Percentiles rank a stretch among this genome's conserved stretches.
Conservation (phyloP, 2,797 vertebrate genomes). For the Gambelia wislizenii region DNA sequence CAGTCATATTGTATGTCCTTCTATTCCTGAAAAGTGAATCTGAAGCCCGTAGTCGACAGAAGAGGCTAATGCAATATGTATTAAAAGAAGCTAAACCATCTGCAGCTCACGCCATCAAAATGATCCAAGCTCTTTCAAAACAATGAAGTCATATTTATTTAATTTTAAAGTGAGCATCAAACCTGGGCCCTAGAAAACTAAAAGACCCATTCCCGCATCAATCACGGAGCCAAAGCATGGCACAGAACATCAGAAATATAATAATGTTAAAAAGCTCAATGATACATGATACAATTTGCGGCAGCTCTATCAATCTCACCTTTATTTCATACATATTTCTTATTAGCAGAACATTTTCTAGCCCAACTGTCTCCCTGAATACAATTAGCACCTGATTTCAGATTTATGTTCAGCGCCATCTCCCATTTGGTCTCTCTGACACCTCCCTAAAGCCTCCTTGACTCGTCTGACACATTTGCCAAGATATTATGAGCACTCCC, state of each 20-base stretch:
- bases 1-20: neutral
- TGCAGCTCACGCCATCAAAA: neutral
- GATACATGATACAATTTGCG: slow-evolving; percentile 18
- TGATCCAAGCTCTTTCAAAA: neutral
- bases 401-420: slow-evolving; percentile 40
- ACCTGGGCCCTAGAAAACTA: slow-evolving; percentile 3
- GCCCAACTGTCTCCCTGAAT: slow-evolving; percentile 48
- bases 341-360: slow-evolving; percentile 36
- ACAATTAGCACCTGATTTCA: slow-evolving; percentile 60
- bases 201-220: neutral
- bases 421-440: slow-evolving; percentile 54
- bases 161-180: neutral
- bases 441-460: slow-evolving; percentile 58
- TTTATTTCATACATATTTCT: slow-evolving; percentile 18
- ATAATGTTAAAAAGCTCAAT: neutral
- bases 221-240: slow-evolving; percentile 3
- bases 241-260: slow-evolving; percentile 32
- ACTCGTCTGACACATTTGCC: slow-evolving; percentile 58
- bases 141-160: neutral
- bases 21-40: neutral
- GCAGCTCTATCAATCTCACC: slow-evolving; percentile 21
- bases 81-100: neutral
- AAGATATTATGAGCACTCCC: slow-evolving; percentile 21
- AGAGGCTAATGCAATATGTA: neutral
- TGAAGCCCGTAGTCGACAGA: neutral